phyloP scores from a whole-genome alignment of 2,888 invertebrate genomes.

The Tigriopus californicus region DNA sequence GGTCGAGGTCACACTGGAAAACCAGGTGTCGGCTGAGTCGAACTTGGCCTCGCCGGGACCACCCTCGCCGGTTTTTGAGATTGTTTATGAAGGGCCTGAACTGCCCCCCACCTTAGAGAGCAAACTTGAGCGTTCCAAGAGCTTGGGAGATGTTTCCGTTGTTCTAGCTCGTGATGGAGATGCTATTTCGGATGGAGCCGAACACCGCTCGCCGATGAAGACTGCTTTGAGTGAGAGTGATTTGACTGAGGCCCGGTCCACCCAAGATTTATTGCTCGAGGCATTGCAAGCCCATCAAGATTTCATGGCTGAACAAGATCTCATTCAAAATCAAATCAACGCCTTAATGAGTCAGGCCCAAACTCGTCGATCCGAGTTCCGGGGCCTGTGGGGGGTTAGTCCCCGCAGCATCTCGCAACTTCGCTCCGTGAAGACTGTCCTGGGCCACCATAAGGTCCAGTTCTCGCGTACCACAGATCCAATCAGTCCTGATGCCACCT shows the following conservation, averaged over 20 bases:
- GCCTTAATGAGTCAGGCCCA: neutral
- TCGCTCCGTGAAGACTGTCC: neutral
- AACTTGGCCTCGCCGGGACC: too few relatives aligned
- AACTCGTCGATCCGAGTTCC: neutral
- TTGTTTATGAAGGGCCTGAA: too few relatives aligned
- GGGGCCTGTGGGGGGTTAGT: constrained; percentile 6
- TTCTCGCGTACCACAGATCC: neutral
- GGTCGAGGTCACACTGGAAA: too few relatives aligned
- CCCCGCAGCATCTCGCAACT: neutral
- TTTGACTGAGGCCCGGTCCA: neutral
- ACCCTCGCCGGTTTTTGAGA: too few relatives aligned
- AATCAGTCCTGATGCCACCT: too few relatives aligned
- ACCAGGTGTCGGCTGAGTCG: too few relatives aligned
- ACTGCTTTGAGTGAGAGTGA: neutral
- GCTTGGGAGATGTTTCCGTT: too few relatives aligned
- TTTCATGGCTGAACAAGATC: neutral
- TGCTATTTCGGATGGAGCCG: too few relatives aligned
- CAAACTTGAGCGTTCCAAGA: too few relatives aligned
- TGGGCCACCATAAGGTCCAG: neutral
- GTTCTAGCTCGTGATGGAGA: too few relatives aligned
- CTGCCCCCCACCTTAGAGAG: too few relatives aligned
- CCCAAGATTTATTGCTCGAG: neutral
- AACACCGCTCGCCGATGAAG: too few relatives aligned
- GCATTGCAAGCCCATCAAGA: neutral
- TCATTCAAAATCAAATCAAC: neutral